Conservation (phyloP, 2,113 vertebrate species). For the Cettia cetti region DNA sequence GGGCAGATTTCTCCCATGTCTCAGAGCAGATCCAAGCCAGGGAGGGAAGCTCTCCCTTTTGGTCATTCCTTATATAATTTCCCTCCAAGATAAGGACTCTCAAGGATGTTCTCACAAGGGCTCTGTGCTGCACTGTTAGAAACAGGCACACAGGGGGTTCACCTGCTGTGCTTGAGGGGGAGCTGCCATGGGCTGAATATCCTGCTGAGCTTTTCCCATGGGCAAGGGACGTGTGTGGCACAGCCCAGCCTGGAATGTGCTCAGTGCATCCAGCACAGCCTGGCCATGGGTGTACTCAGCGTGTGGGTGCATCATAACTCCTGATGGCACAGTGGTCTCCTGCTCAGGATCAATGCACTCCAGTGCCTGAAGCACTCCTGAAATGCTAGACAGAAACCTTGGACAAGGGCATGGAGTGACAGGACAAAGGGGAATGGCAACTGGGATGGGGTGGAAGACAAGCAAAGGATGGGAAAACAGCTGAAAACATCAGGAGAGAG, state of each 20-base stretch:
- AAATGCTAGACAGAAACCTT: background rate
- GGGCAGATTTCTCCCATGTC: background rate
- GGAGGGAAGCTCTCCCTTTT: background rate
- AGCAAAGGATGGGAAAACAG: background rate
- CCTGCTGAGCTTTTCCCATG: background rate
- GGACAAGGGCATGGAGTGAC: background rate
- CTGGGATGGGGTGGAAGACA: background rate
- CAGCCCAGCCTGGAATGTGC: background rate
- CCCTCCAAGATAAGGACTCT: background rate
- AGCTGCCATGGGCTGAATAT: background rate
- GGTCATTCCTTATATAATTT: background rate
- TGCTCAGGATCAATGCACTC: background rate
- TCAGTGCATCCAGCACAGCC: rapidly evolving
- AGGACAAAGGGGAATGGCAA: background rate
- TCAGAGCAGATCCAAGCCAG: background rate
- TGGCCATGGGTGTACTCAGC: background rate
- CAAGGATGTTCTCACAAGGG: background rate
- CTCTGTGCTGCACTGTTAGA: background rate
- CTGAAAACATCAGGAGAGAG: background rate
- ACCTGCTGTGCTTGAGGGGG: background rate
- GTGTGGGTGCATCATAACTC: background rate
- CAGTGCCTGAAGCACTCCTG: background rate
- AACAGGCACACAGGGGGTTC: background rate
- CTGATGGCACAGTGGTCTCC: background rate
- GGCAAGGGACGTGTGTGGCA: rapidly evolving